Evolutionary conservation across 2,888 invertebrate species (phyloP).

Genomic region (Lysandra bellargus): DNA sequence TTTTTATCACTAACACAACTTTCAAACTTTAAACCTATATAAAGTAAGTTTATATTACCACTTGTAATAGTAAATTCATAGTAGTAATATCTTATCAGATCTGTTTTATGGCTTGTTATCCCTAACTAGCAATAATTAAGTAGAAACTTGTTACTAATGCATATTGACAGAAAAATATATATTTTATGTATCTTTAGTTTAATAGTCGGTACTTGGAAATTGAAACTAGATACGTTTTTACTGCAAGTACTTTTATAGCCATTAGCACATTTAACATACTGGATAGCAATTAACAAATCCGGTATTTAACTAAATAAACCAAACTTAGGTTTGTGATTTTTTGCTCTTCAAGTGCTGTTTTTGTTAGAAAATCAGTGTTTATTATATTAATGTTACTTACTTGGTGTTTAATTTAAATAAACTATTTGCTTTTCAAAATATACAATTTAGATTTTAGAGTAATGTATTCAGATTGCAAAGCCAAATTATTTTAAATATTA

Average conservation of each 20-base stretch:
- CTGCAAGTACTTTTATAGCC: background rate
- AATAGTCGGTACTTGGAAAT: background rate
- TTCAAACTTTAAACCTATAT: background rate
- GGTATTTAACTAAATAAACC: background rate
- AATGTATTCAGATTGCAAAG: background rate
- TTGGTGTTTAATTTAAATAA: background rate
- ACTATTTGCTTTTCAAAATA: background rate
- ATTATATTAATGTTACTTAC: background rate
- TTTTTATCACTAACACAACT: background rate
- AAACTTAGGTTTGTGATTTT: background rate
- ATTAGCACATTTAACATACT: background rate
- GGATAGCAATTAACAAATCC: background rate
- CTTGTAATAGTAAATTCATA: background rate
- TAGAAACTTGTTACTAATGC: background rate
- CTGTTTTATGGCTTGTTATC: background rate
- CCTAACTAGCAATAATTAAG: background rate
- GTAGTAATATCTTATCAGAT: background rate
- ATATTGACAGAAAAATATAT: background rate
- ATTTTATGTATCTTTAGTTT: background rate
- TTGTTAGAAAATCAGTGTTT: background rate
- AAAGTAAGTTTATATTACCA: background rate
- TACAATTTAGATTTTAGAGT: background rate
- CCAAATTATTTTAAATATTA: background rate
- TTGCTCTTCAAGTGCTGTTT: background rate
- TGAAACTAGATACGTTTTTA: slow-evolving; percentile 4